Conservation (phyloP, 2,888 invertebrate genomes). For the Ametastegia equiseti region DNA sequence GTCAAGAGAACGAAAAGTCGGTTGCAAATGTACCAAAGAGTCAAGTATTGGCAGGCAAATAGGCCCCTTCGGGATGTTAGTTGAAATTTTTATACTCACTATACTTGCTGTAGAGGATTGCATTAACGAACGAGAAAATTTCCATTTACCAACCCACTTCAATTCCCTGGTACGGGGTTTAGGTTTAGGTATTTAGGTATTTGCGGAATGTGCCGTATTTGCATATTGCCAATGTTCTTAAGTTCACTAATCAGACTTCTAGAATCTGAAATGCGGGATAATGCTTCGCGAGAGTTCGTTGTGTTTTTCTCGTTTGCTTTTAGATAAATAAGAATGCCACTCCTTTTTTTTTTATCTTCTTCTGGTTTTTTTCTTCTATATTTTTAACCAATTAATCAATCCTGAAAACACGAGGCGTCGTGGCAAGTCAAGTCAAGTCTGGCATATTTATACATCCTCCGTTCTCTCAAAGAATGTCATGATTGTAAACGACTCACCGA, state of each 20-base stretch:
- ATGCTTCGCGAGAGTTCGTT: background rate
- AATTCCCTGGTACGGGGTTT: background rate
- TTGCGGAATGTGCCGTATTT: conserved; percentile 31
- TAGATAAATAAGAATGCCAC: background rate
- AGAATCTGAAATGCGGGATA: background rate
- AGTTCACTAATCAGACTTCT: conserved; percentile 16
- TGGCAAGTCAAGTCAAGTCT: background rate
- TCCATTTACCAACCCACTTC: conserved; percentile 29
- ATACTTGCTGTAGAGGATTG: conserved; percentile 1
- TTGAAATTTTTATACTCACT: background rate
- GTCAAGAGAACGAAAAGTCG: background rate
- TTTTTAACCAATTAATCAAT: conserved; percentile 11
- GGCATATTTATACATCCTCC: conserved; percentile 10
- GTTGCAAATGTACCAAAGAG: background rate
- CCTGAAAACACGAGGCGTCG: background rate
- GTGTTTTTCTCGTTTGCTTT: background rate
- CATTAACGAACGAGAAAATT: conserved; percentile 34
- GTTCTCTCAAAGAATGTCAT: background rate
- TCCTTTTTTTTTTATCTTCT: background rate
- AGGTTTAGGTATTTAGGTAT: conserved; percentile 23
- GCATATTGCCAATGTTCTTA: conserved; percentile 27
- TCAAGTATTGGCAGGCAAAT: background rate
- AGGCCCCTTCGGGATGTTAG: background rate
- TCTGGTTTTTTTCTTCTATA: background rate
- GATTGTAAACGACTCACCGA: background rate